These are phyloP conservation scores for Indri indri DNA, from an alignment of 2,113 vertebrate genomes.

Conservation along the genomic window DNA sequence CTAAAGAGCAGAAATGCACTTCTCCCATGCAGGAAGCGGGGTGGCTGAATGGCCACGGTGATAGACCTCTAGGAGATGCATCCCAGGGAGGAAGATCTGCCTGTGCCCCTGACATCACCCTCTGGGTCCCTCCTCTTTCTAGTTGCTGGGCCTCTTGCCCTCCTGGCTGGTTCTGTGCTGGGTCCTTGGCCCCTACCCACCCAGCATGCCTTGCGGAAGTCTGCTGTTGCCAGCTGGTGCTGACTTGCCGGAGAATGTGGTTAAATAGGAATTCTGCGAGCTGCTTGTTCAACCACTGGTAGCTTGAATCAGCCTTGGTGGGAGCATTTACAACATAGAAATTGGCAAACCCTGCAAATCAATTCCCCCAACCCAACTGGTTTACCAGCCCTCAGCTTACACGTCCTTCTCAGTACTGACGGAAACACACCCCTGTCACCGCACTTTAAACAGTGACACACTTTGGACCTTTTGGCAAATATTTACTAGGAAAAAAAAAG, in stretches of 20 bases:
- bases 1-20: background rate
- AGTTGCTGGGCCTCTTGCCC: background rate
- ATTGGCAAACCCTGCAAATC: background rate
- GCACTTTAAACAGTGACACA: background rate
- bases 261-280: constrained; percentile 8
- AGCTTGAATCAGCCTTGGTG: background rate
- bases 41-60: background rate
- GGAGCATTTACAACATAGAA: constrained; percentile 24
- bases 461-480: background rate
- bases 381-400: background rate
- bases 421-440: background rate
- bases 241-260: background rate
- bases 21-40: background rate
- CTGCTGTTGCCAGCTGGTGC: background rate
- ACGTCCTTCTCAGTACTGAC: background rate
- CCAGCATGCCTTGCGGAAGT: background rate
- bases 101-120: background rate
- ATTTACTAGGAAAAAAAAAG: background rate
- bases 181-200: background rate
- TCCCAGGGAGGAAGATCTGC: background rate
- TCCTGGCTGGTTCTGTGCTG: background rate
- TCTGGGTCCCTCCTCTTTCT: background rate
- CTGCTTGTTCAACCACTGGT: background rate
- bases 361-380: background rate
- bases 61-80: background rate